Base-by-base conservation (phyloP, 2,888 invertebrate species). In the Yponomeuta plumbellus region DNA sequence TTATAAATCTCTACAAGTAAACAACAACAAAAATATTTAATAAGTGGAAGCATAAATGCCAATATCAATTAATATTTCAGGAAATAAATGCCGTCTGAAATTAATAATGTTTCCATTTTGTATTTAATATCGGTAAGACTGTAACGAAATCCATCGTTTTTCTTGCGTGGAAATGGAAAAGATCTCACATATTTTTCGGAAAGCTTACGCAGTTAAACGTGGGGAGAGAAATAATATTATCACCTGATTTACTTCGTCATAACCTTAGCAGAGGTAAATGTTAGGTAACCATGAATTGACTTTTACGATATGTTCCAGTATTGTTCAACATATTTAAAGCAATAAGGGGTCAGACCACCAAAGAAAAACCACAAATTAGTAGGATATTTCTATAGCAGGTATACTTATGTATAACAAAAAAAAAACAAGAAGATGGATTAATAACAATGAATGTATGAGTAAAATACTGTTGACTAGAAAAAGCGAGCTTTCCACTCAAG, bases 381-480 rank as follows among this genome's bases (percentile, higher is more conserved):
- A 34, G 6, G 8, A 34, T 8, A 34, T 26, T 26, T 26, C 26
- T 26, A 26, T 26, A 26, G 26, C 5, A 26, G 26, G 5, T 4
- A 26, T 34, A 34, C 34, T 34, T 34, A 17, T 13, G n/a, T n/a
- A 17, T 17, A 13, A 52, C 44, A 13, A 52, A 17, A 52, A 13
- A 52, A 17, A 52, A 52, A 52, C 44, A 52, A 52, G 17, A 52
- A 13, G 44, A 52, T 52, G 44, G 26, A 34, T 61, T 34, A 61
- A 17, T 26, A 26, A 61, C 34, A 26, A 26, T 23, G 26, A 61
- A 61, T 23, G 21, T 21, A 8, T 11, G 17, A 26, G n/a, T 26
- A 34, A 61, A 59, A 65, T 65, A 65, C 65, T 65, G 56, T 11
- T 57, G 65, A 65, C 65, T 65, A 65, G 65, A 65, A 64, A 64